phyloP scores from a whole-genome alignment of 1,140 invertebrate genomes.

The Magallana ariakensis region DNA sequence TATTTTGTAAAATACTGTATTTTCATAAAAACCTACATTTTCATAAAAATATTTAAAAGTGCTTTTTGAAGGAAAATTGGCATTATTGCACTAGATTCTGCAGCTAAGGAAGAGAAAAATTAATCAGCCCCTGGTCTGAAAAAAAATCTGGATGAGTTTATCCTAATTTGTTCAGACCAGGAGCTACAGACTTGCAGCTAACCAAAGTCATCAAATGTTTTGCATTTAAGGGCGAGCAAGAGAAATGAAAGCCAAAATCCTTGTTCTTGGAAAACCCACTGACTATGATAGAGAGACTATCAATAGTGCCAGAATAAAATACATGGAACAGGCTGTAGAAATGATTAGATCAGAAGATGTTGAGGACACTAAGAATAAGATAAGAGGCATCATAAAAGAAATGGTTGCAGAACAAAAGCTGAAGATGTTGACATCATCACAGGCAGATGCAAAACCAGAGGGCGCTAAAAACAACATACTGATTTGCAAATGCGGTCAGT shows the following conservation, averaged over 20 bases:
- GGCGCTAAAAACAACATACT: neutral
- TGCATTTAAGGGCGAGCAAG: neutral
- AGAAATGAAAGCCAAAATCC: neutral
- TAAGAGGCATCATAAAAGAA: neutral
- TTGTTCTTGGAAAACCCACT: neutral
- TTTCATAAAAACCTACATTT: too few species aligned
- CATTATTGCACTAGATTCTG: too few species aligned
- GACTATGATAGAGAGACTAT: neutral
- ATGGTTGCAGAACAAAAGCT: neutral
- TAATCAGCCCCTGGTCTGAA: too few species aligned
- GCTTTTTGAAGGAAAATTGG: too few species aligned
- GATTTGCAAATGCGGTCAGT: conserved; percentile 27
- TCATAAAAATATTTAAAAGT: too few species aligned
- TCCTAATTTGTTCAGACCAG: too few species aligned
- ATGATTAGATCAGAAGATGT: neutral
- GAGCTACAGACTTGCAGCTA: too few species aligned
- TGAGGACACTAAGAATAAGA: neutral
- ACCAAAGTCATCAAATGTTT: neutral
- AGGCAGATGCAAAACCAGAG: neutral
- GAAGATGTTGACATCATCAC: neutral
- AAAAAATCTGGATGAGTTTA: too few species aligned
- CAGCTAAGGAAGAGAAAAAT: too few species aligned
- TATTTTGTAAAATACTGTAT: too few species aligned
- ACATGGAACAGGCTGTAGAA: neutral
- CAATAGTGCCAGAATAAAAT: neutral